These are phyloP conservation scores for Antrozous pallidus DNA, from an alignment of 2,797 vertebrate species.

Conservation along the genomic window DNA sequence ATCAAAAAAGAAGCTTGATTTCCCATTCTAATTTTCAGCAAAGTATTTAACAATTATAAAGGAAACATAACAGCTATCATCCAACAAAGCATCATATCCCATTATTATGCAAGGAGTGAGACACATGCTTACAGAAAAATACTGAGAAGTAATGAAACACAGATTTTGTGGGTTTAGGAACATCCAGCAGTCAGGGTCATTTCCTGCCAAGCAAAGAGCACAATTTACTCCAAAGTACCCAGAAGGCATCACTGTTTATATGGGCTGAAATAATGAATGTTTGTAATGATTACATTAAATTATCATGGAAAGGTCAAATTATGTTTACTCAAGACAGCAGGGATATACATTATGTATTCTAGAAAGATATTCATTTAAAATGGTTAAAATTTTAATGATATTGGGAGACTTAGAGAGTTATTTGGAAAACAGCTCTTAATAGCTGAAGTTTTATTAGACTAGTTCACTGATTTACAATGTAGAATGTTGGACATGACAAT, in stretches of 20 bases:
- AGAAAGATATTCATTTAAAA: constrained; percentile 29
- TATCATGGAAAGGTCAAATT: constrained; percentile 36
- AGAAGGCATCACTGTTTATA: constrained; percentile 30
- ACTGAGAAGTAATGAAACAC: constrained; percentile 27
- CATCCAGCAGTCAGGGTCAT: background rate
- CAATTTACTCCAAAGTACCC: constrained; percentile 31
- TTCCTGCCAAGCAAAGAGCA: constrained; percentile 28
- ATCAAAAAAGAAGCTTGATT: background rate
- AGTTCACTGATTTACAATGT: background rate
- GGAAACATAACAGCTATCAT: background rate
- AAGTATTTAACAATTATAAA: constrained; percentile 7
- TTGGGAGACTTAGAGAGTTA: background rate
- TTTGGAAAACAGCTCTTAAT: constrained; percentile 21
- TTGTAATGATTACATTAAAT: constrained; percentile 41
- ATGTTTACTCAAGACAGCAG: constrained; percentile 11
- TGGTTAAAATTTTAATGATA: constrained; percentile 52
- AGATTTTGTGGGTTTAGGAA: constrained; percentile 35
- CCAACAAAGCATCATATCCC: background rate
- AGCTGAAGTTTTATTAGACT: constrained; percentile 10
- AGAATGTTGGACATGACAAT: background rate
- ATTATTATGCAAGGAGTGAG: background rate
- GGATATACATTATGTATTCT: constrained; percentile 38
- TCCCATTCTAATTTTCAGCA: background rate
- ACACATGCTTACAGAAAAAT: constrained; percentile 42
- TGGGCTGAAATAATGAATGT: constrained; percentile 3